These are phyloP conservation scores for Dasyornis broadbenti DNA, from an alignment of 2,113 vertebrate genomes.

Conservation along the genomic window DNA sequence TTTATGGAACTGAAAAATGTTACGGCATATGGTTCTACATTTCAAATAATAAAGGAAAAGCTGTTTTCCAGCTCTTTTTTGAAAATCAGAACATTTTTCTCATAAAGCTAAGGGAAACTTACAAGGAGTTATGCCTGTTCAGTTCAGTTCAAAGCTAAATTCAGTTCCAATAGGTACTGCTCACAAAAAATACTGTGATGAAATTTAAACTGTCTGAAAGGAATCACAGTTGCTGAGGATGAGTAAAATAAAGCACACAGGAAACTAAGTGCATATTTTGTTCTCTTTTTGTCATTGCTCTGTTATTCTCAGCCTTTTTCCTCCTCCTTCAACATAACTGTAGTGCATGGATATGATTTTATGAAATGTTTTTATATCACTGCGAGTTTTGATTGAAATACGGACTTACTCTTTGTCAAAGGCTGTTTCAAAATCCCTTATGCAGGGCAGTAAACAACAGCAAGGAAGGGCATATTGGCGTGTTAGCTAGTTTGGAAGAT, in stretches of 20 bases:
- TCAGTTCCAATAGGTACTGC: background rate
- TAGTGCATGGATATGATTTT: background rate
- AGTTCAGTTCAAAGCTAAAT: background rate
- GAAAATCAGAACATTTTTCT: background rate
- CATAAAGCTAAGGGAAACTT: background rate
- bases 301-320: background rate
- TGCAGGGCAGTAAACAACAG: background rate
- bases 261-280: background rate
- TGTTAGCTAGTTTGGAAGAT: background rate
- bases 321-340: background rate
- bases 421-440: background rate
- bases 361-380: background rate
- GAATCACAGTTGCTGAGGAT: background rate
- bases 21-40: background rate
- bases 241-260: background rate
- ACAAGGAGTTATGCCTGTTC: background rate
- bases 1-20: background rate
- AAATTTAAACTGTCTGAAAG: background rate
- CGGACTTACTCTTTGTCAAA: background rate
- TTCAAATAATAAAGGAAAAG: background rate
- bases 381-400: background rate
- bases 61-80: background rate
- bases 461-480: background rate
- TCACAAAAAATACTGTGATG: background rate
- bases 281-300: background rate